Evolutionary conservation across 53 echinoderm and acorn worm genomes (phyloP).

Genomic region (Patiria pectinifera): DNA sequence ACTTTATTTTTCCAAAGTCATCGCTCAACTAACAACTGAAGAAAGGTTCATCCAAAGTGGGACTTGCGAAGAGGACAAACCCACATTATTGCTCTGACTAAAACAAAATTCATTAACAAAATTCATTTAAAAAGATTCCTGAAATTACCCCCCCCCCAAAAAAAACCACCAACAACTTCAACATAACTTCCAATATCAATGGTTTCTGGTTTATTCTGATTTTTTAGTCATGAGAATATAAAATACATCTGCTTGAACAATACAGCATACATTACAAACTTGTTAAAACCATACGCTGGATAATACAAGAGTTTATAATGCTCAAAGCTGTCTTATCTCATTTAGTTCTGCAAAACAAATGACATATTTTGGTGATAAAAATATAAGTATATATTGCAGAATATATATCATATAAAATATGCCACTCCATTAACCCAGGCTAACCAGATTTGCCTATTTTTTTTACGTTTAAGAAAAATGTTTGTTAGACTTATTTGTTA

Average conservation of each 20-base stretch:
- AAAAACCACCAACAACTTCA: not conserved
- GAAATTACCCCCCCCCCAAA: not conserved
- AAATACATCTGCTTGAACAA: slow-evolving; percentile 61
- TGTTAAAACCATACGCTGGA: not conserved
- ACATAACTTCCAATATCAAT: not conserved
- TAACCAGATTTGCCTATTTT: not conserved
- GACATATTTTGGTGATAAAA: slow-evolving; percentile 31
- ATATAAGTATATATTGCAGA: slow-evolving; percentile 63
- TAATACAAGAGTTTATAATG: slow-evolving; percentile 1
- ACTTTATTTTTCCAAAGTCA: too few relatives aligned
- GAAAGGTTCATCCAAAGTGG: too few relatives aligned
- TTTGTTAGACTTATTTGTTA: not conserved
- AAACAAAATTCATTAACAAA: too few relatives aligned
- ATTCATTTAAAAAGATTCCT: too few relatives aligned
- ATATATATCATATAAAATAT: slow-evolving; percentile 44
- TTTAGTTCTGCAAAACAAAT: not conserved
- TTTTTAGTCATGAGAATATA: slow-evolving; percentile 47
- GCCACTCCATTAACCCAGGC: slow-evolving; percentile 11
- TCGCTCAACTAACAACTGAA: too few relatives aligned
- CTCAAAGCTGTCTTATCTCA: slow-evolving; percentile 15
- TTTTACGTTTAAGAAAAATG: not conserved
- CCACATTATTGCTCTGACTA: too few relatives aligned
- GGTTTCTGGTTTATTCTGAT: slow-evolving; percentile 53
- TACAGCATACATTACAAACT: slow-evolving; percentile 29
- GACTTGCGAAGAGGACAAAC: too few relatives aligned